phyloP scores from a whole-genome alignment of 2,113 vertebrate species.

The Corydoras maculifer region DNA sequence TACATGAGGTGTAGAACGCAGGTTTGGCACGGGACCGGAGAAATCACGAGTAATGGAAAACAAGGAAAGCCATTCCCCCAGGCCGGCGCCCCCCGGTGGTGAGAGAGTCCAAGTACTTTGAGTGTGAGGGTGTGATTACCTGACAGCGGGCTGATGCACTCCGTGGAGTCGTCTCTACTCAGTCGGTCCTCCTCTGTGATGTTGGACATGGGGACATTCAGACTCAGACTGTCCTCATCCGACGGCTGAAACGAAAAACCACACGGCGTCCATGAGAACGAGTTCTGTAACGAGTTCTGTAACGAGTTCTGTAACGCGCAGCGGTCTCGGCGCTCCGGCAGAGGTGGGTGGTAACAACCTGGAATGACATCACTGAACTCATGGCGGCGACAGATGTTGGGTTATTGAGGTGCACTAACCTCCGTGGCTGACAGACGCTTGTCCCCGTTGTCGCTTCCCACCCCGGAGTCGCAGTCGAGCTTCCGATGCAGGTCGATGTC shows the following conservation, averaged over 20 bases:
- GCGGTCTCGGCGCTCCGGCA: too few relatives aligned
- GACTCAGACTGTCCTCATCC: conserved; percentile 86
- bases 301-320: too few relatives aligned
- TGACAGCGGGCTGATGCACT: conserved; percentile 71
- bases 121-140: conserved; percentile 58
- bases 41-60: too few relatives aligned
- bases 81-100: too few relatives aligned
- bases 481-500: conserved; percentile 82
- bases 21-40: too few relatives aligned
- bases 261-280: conserved; percentile 1
- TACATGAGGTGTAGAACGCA: not conserved
- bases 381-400: not conserved
- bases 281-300: too few relatives aligned
- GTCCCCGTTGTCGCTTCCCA: conserved; percentile 91
- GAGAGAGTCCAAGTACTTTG: too few relatives aligned
- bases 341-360: too few relatives aligned
- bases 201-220: conserved; percentile 84
- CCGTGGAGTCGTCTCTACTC: conserved; percentile 76
- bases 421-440: conserved; percentile 90
- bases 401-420: conserved; percentile 57
- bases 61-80: too few relatives aligned
- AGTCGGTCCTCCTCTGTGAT: conserved; percentile 86
- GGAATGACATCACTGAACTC: too few relatives aligned
- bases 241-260: conserved; percentile 70
- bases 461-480: conserved; percentile 86